Conservation (phyloP, 2,113 vertebrate genomes). For the Saguinus midas region DNA sequence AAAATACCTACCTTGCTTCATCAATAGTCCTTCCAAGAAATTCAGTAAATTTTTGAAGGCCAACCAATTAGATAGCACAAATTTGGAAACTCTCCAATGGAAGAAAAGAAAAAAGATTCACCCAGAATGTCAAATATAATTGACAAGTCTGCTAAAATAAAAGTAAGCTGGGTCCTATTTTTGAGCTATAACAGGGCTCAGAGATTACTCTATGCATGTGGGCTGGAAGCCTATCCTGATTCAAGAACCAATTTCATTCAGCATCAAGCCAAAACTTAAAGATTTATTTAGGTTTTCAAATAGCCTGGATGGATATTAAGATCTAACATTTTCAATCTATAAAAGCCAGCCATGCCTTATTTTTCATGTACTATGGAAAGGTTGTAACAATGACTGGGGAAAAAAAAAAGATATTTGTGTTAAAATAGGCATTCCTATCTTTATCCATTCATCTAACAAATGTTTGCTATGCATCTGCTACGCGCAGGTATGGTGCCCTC, state of each 20-base stretch:
- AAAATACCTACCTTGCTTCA: neutral
- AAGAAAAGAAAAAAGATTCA: neutral
- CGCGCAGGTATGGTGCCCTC: neutral
- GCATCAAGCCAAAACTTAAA: neutral
- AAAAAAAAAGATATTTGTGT: neutral
- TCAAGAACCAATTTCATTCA: neutral
- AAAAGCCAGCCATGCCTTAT: neutral
- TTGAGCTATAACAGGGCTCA: neutral
- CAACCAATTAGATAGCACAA: neutral
- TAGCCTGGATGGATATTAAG: neutral
- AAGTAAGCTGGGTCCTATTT: neutral
- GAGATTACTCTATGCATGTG: neutral
- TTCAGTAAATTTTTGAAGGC: neutral
- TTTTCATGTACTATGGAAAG: neutral
- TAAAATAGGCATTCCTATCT: neutral
- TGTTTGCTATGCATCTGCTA: neutral
- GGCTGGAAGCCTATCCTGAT: neutral
- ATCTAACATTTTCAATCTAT: neutral
- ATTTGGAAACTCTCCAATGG: neutral
- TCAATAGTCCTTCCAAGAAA: neutral
- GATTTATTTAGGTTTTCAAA: neutral
- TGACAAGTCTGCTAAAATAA: neutral
- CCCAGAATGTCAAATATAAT: conserved; percentile 4
- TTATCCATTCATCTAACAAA: neutral
- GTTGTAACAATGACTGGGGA: neutral